Conservation (phyloP, 2,888 invertebrate genomes). For the Neoascia interrupta region DNA sequence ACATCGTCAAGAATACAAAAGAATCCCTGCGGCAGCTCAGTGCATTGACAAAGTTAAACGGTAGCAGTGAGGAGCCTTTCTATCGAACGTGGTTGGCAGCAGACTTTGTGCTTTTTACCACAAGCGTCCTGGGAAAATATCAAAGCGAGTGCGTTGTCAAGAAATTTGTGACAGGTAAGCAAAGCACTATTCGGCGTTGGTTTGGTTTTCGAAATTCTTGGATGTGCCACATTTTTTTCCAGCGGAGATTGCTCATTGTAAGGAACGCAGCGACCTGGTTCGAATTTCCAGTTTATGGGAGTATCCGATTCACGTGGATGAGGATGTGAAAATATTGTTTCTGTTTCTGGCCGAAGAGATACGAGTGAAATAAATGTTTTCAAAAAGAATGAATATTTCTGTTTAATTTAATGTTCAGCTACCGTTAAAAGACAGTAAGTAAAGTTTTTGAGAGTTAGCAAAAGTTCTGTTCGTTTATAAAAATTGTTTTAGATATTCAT, state of each 20-base stretch:
- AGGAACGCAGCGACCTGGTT: slow-evolving; percentile 72
- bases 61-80: slow-evolving; percentile 71
- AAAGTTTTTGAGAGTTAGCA: no score
- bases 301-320: slow-evolving; percentile 75
- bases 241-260: slow-evolving; percentile 76
- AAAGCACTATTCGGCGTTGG: background rate
- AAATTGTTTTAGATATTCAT: no score
- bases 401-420: background rate
- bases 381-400: background rate
- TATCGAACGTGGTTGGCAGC: slow-evolving; percentile 76
- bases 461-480: no score
- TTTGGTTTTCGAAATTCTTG: background rate
- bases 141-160: slow-evolving; percentile 74
- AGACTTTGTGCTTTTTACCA: slow-evolving; percentile 73
- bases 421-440: no score
- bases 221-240: slow-evolving; percentile 4
- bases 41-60: slow-evolving; percentile 72
- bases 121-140: slow-evolving; percentile 73
- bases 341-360: slow-evolving; percentile 74
- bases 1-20: slow-evolving; percentile 73
- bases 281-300: slow-evolving; percentile 75
- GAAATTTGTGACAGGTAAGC: slow-evolving; percentile 74
- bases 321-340: slow-evolving; percentile 73
- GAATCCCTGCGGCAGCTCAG: slow-evolving; percentile 74
- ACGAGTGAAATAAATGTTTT: slow-evolving; percentile 54